These are phyloP conservation scores for Drosophila azteca DNA, from an alignment of 1,140 invertebrate species.

Conservation along the genomic window DNA sequence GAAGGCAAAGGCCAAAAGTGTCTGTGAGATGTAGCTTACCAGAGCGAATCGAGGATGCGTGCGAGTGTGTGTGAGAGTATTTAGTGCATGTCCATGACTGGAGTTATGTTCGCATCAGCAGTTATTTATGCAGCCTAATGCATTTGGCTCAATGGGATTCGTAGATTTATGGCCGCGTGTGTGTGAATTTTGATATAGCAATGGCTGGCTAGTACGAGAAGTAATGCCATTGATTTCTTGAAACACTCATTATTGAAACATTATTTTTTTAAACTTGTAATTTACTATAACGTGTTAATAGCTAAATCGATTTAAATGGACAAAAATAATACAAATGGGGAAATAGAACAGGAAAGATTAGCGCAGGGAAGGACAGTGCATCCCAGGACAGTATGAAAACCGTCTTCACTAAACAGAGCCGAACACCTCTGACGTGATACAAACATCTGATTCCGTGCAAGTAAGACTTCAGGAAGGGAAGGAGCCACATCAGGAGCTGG, in stretches of 20 bases:
- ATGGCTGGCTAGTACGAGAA: constrained; percentile 3
- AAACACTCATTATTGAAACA: not conserved
- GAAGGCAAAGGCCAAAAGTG: constrained; percentile 36
- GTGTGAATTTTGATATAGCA: not conserved
- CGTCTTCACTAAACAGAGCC: no score
- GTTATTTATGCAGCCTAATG: constrained; percentile 61
- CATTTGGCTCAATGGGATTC: constrained; percentile 26
- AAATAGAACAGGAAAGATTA: no score
- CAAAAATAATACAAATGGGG: no score
- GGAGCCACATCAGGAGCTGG: no score
- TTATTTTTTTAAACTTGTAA: no score
- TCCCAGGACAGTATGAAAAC: no score
- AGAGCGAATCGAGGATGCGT: not conserved
- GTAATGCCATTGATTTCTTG: constrained; percentile 3
- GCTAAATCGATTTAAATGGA: no score
- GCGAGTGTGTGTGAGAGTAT: constrained; percentile 16
- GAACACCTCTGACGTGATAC: no score
- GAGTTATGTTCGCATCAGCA: constrained; percentile 54
- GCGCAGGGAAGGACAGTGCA: no score
- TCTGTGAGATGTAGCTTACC: constrained; percentile 1
- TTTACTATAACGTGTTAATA: no score
- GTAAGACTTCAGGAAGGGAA: no score
- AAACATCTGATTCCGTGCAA: no score
- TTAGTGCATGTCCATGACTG: constrained; percentile 19
- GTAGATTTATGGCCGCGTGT: constrained; percentile 29